phyloP scores from a whole-genome alignment of 2,113 vertebrate species.

The Ornithorhynchus anatinus region DNA sequence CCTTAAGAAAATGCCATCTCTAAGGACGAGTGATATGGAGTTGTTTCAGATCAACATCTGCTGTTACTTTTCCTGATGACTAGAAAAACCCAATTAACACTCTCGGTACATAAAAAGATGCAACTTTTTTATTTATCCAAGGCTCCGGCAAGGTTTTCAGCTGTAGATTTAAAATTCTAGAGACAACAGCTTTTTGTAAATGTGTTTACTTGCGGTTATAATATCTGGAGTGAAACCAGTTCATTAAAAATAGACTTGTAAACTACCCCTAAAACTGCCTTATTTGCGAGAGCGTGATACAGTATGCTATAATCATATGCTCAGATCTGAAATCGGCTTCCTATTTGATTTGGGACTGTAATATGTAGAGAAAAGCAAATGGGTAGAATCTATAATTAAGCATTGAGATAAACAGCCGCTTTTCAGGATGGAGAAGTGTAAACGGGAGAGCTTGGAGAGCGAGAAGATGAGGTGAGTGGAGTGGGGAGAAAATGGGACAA shows the following conservation, averaged over 20 bases:
- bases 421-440: too few species aligned
- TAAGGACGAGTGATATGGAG: neutral
- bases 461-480: too few species aligned
- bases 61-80: constrained; percentile 33
- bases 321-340: constrained; percentile 28
- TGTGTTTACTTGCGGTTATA: constrained; percentile 54
- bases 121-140: constrained; percentile 32
- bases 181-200: constrained; percentile 59
- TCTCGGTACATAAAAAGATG: constrained; percentile 41
- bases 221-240: constrained; percentile 58
- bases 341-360: too few species aligned
- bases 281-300: constrained; percentile 29
- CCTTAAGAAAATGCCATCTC: constrained; percentile 28
- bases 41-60: constrained; percentile 47
- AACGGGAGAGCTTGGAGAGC: too few species aligned
- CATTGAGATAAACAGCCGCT: too few species aligned
- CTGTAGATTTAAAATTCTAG: constrained; percentile 60
- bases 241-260: constrained; percentile 62
- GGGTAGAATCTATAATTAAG: too few species aligned
- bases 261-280: constrained; percentile 43
- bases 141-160: constrained; percentile 23
- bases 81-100: constrained; percentile 53
- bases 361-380: too few species aligned
- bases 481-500: too few species aligned
- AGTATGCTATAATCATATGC: constrained; percentile 26